A percentile compares a stretch with the other conserved stretches of the same genome.
Evolutionary conservation across 1,140 invertebrate genomes (phyloP).

Genomic region (Coptotermes formosanus): DNA sequence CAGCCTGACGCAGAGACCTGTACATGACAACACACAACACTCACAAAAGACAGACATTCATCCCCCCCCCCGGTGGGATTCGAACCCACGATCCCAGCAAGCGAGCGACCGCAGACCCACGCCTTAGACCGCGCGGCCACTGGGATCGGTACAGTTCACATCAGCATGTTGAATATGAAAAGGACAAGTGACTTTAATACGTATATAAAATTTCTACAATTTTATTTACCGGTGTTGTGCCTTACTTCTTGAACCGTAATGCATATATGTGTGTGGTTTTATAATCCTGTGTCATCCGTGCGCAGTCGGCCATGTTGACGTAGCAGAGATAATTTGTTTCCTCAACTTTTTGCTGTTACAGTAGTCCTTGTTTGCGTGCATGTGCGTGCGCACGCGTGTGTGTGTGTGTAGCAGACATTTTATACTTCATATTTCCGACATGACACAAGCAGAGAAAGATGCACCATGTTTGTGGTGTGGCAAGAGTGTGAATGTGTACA

Average conservation of each 20-base stretch:
- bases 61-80: too few relatives aligned
- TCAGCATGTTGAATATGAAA: neutral
- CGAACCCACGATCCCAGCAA: too few relatives aligned
- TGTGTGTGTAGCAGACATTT: neutral
- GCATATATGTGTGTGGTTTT: neutral
- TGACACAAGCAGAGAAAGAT: neutral
- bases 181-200: neutral
- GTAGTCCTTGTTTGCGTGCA: neutral
- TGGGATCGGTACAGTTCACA: too few relatives aligned
- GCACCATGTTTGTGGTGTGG: neutral
- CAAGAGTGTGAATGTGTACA: neutral
- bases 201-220: neutral
- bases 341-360: neutral
- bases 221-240: neutral
- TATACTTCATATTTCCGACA: neutral
- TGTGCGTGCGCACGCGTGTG: neutral
- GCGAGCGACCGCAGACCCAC: too few relatives aligned
- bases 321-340: conserved; percentile 8
- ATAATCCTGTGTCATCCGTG: neutral
- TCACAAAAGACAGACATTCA: too few relatives aligned
- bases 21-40: too few relatives aligned
- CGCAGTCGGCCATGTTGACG: neutral
- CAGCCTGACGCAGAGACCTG: too few relatives aligned
- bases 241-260: neutral
- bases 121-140: too few relatives aligned